Evolutionary conservation across 1,140 invertebrate species (phyloP).

Genomic region (Sinella curviseta): DNA sequence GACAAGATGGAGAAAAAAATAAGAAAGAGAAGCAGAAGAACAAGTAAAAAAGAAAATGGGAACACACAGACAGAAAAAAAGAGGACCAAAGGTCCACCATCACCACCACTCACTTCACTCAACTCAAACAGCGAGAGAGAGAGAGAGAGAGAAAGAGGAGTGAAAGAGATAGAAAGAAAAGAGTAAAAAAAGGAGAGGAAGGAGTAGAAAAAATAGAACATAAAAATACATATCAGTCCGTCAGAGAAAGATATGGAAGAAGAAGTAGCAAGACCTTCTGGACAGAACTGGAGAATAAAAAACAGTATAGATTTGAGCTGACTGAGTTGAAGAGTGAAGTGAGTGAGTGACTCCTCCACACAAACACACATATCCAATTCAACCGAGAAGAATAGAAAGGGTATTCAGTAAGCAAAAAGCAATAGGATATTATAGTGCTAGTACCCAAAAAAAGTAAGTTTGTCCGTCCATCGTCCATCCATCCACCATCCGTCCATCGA

Average conservation of each 20-base stretch:
- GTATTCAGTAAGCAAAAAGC: background rate
- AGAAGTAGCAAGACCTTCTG: background rate
- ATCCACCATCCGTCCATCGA: constrained; percentile 3
- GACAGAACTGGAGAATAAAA: constrained; percentile 3
- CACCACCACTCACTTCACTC: constrained; percentile 15
- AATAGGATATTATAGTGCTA: too few relatives aligned
- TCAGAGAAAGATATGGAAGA: background rate
- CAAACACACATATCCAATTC: too few relatives aligned
- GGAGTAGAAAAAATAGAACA: background rate
- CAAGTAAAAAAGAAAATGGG: background rate
- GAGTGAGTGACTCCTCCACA: constrained; percentile 24
- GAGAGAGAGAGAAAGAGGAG: background rate
- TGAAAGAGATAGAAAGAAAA: background rate
- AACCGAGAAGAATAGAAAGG: background rate
- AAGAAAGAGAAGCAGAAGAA: background rate
- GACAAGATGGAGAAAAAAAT: too few relatives aligned
- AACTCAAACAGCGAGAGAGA: too few relatives aligned
- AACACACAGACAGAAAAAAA: constrained; percentile 9
- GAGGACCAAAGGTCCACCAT: constrained; percentile 13
- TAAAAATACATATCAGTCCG: constrained; percentile 13
- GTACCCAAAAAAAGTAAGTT: too few relatives aligned
- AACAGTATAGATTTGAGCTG: background rate
- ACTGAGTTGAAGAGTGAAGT: too few relatives aligned
- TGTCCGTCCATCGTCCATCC: constrained; percentile 4
- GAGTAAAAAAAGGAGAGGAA: too few relatives aligned